phyloP scores from a whole-genome alignment of 1,140 invertebrate genomes.

The Pogonomyrmex barbatus region DNA sequence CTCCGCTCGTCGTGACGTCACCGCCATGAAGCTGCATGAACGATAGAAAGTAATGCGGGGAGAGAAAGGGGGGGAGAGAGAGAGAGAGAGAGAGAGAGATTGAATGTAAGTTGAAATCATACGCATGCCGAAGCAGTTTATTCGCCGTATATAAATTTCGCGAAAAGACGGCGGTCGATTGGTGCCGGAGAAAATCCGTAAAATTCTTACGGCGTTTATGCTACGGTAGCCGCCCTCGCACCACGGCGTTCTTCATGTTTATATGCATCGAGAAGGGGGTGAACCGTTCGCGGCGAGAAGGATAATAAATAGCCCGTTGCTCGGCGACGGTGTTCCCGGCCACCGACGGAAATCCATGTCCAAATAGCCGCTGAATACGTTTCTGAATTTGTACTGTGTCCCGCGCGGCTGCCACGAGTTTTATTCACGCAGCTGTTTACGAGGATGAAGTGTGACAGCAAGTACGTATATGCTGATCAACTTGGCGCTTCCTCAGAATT shows the following conservation, averaged over 20 bases:
- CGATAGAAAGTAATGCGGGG: not conserved
- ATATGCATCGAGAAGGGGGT: conserved; percentile 72
- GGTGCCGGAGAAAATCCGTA: conserved; percentile 56
- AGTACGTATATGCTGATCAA: conserved; percentile 3
- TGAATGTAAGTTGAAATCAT: conserved; percentile 15
- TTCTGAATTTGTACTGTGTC: conserved; percentile 52
- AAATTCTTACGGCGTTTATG: conserved; percentile 59
- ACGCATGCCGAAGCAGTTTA: conserved; percentile 49
- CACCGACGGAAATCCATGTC: conserved; percentile 55
- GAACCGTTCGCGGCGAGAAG: conserved; percentile 52
- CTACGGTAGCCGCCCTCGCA: conserved; percentile 5
- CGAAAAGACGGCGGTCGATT: conserved; percentile 46
- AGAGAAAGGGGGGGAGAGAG: not conserved
- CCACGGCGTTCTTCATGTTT: conserved; percentile 75
- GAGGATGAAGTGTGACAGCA: conserved; percentile 26
- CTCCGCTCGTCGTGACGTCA: not conserved
- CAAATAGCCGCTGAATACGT: conserved; percentile 71
- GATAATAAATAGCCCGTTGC: conserved; percentile 75
- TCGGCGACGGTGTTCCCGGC: conserved; percentile 63
- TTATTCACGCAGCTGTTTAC: conserved; percentile 67
- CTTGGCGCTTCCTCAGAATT: not conserved
- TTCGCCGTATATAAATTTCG: conserved; percentile 55
- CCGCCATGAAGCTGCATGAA: conserved; percentile 16
- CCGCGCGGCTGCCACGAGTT: conserved; percentile 22
- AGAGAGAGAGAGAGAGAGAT: not conserved